phyloP scores from a whole-genome alignment of 1,140 invertebrate species.

The Lepidurus couesii region DNA sequence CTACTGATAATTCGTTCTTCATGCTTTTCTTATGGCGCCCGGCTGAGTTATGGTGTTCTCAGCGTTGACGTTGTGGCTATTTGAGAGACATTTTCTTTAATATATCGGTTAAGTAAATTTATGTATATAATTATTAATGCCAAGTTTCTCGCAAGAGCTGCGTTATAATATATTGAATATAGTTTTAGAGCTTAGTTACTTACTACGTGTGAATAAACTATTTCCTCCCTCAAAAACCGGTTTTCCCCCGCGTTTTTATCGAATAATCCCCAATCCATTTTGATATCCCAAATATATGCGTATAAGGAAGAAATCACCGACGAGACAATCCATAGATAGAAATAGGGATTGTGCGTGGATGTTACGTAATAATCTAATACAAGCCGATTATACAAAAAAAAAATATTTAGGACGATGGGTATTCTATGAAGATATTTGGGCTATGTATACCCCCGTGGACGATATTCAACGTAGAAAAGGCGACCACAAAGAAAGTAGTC shows the following conservation, averaged over 20 bases:
- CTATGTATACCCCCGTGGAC: conserved; percentile 55
- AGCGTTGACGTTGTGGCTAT: too few relatives aligned
- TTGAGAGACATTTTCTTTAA: too few relatives aligned
- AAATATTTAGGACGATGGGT: background rate
- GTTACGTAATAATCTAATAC: conserved; percentile 54
- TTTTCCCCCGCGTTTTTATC: conserved; percentile 80
- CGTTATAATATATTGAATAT: too few relatives aligned
- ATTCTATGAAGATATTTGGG: background rate
- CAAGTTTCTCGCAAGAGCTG: too few relatives aligned
- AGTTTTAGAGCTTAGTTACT: conserved; percentile 37
- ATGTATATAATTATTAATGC: too few relatives aligned
- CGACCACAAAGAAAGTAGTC: conserved; percentile 91
- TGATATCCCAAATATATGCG: conserved; percentile 90
- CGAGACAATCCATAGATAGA: conserved; percentile 71
- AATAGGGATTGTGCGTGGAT: conserved; percentile 64
- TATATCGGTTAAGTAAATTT: too few relatives aligned
- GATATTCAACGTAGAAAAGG: conserved; percentile 71
- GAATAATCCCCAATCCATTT: conserved; percentile 98
- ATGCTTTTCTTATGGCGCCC: too few relatives aligned
- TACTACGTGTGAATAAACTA: conserved; percentile 67
- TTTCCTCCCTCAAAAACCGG: conserved; percentile 66
- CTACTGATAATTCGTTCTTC: too few relatives aligned
- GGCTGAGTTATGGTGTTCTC: too few relatives aligned
- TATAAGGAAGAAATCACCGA: conserved; percentile 74
- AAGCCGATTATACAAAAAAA: conserved; percentile 23